These are phyloP conservation scores for Harmothoe impar DNA, from an alignment of 2,888 invertebrate genomes.

Conservation along the genomic window DNA sequence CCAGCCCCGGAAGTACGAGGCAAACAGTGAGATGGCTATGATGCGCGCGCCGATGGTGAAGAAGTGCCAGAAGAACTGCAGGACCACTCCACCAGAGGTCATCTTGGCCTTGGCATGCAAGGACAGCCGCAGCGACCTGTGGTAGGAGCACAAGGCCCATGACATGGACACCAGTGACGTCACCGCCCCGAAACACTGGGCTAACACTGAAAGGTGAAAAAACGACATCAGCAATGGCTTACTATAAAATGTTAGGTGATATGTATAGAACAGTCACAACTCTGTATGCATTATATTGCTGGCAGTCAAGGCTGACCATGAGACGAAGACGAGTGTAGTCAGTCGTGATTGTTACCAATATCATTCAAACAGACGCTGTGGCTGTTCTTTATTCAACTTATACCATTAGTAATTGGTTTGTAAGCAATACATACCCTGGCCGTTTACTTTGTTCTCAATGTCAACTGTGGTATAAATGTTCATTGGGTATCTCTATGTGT, in stretches of 20 bases:
- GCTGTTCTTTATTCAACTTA: no score
- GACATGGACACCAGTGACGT: slow-evolving; percentile 94
- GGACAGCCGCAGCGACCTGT: slow-evolving; percentile 91
- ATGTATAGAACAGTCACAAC: neutral
- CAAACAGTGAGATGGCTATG: slow-evolving; percentile 90
- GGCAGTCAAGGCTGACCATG: no score
- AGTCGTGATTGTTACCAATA: no score
- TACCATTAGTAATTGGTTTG: no score
- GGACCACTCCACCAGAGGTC: slow-evolving; percentile 88
- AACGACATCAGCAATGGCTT: neutral
- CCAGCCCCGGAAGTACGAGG: slow-evolving; percentile 89
- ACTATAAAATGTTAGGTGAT: neutral
- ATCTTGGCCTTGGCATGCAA: slow-evolving; percentile 89
- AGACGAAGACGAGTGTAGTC: no score
- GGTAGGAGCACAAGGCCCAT: slow-evolving; percentile 95
- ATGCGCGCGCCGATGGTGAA: slow-evolving; percentile 91
- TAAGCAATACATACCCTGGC: no score
- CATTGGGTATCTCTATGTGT: no score
- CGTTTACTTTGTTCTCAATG: no score
- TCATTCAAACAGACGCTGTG: no score
- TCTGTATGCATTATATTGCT: no score
- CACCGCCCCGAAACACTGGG: slow-evolving; percentile 86
- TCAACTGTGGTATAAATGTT: no score
- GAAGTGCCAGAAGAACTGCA: slow-evolving; percentile 94
- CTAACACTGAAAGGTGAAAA: slow-evolving; percentile 64